Conservation (phyloP, 1,140 invertebrate species). For the Drosophila kurseongensis region DNA sequence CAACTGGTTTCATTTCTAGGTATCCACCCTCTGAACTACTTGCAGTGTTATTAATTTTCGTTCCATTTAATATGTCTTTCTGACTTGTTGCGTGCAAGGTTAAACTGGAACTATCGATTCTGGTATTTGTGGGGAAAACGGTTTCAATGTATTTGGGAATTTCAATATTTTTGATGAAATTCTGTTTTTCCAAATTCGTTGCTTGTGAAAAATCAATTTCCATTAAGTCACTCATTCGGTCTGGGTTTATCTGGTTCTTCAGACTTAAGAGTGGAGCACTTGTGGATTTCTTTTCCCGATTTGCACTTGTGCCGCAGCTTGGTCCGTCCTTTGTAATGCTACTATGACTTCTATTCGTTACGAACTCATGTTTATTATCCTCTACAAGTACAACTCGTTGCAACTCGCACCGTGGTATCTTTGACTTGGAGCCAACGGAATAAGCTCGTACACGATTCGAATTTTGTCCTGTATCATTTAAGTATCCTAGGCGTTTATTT, state of each 20-base stretch:
- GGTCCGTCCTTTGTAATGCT: constrained; percentile 52
- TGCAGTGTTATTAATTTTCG: constrained; percentile 16
- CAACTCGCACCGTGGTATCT: constrained; percentile 84
- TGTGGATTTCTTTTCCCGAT: constrained; percentile 85
- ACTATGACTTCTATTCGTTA: constrained; percentile 61
- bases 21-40: constrained; percentile 67
- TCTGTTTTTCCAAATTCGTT: constrained; percentile 33
- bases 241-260: constrained; percentile 87
- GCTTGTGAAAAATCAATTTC: constrained; percentile 90
- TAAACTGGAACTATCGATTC: constrained; percentile 44
- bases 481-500: constrained; percentile 64
- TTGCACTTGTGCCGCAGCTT: constrained; percentile 6
- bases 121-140: constrained; percentile 39
- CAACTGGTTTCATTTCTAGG: constrained; percentile 85
- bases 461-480: constrained; percentile 65
- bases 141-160: constrained; percentile 28
- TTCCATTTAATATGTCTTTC: constrained; percentile 31
- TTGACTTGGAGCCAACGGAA: constrained; percentile 89
- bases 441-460: constrained; percentile 87
- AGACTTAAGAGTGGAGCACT: constrained; percentile 87
- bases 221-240: constrained; percentile 91
- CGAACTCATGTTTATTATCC: constrained; percentile 52
- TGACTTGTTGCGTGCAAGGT: constrained; percentile 33
- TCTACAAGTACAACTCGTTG: constrained; percentile 56
- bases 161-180: constrained; percentile 31